Evolutionary conservation across 2,797 vertebrate species (phyloP).

Genomic region (Siniperca obscura): DNA sequence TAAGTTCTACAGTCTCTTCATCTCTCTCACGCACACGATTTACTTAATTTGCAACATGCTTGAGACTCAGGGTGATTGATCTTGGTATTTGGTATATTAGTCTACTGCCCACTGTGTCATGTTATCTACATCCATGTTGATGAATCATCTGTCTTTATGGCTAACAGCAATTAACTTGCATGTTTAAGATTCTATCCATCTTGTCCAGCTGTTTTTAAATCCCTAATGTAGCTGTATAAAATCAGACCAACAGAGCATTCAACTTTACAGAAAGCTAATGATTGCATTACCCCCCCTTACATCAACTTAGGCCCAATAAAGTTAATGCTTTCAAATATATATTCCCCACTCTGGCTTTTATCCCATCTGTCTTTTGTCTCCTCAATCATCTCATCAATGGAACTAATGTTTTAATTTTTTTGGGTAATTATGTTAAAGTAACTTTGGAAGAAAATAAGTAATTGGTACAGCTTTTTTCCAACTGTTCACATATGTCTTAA

Average conservation of each 20-base stretch:
- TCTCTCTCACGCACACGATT: constrained; percentile 22
- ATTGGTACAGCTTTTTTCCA: background rate
- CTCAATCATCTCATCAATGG: constrained; percentile 54
- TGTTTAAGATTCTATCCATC: constrained; percentile 66
- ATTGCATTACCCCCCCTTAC: constrained; percentile 64
- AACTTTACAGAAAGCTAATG: constrained; percentile 67
- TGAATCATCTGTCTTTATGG: constrained; percentile 60
- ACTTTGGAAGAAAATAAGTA: background rate
- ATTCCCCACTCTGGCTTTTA: constrained; percentile 56
- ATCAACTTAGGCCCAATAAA: constrained; percentile 55
- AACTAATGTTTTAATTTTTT: constrained; percentile 45
- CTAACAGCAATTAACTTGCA: constrained; percentile 57
- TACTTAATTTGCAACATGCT: constrained; percentile 44
- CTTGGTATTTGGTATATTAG: constrained; percentile 51
- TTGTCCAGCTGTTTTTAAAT: constrained; percentile 63
- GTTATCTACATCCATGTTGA: constrained; percentile 65
- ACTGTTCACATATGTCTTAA: background rate
- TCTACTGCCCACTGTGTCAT: constrained; percentile 53
- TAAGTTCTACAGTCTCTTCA: background rate
- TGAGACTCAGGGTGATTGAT: constrained; percentile 57
- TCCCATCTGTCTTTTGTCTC: constrained; percentile 45
- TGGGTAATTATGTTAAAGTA: constrained; percentile 32
- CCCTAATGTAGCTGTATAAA: constrained; percentile 66
- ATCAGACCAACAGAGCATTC: constrained; percentile 54
- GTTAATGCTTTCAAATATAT: constrained; percentile 70